Evolutionary conservation across 2,113 vertebrate species (phyloP).

Genomic region (Mormoops blainvillei): DNA sequence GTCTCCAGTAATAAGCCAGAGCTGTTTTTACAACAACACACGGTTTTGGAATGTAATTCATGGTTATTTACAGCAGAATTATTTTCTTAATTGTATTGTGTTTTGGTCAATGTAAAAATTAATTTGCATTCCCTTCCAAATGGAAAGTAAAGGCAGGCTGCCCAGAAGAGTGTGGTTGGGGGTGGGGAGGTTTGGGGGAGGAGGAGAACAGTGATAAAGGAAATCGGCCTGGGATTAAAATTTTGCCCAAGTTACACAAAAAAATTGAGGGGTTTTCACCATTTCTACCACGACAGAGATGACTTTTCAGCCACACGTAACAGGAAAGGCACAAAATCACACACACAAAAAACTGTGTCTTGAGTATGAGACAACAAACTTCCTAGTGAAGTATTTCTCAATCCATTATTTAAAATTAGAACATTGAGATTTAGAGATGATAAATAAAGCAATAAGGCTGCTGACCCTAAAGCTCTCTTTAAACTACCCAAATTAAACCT

Average conservation of each 20-base stretch:
- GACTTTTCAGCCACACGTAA: neutral
- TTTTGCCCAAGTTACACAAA: constrained; percentile 12
- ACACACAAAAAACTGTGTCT: neutral
- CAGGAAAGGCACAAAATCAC: neutral
- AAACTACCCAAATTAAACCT: neutral
- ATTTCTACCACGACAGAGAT: neutral
- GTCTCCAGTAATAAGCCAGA: neutral
- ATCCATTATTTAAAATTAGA: neutral
- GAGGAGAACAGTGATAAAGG: neutral
- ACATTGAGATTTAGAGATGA: neutral
- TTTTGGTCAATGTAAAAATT: constrained; percentile 58
- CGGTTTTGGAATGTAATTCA: constrained; percentile 46
- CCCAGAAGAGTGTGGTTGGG: neutral
- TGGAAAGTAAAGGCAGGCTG: constrained; percentile 52
- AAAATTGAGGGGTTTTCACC: neutral
- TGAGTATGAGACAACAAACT: neutral
- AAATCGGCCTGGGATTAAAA: neutral
- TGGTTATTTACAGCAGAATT: constrained; percentile 60
- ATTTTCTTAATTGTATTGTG: constrained; percentile 59
- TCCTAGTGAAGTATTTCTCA: neutral
- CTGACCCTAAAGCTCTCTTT: neutral
- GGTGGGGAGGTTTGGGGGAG: neutral
- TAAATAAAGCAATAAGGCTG: neutral
- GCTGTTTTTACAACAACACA: constrained; percentile 33
- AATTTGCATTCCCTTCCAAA: constrained; percentile 48